A percentile compares a stretch with the other conserved stretches of the same genome.
These are phyloP conservation scores for Aromia moschata DNA, from an alignment of 2,888 invertebrate species.

Conservation along the genomic window DNA sequence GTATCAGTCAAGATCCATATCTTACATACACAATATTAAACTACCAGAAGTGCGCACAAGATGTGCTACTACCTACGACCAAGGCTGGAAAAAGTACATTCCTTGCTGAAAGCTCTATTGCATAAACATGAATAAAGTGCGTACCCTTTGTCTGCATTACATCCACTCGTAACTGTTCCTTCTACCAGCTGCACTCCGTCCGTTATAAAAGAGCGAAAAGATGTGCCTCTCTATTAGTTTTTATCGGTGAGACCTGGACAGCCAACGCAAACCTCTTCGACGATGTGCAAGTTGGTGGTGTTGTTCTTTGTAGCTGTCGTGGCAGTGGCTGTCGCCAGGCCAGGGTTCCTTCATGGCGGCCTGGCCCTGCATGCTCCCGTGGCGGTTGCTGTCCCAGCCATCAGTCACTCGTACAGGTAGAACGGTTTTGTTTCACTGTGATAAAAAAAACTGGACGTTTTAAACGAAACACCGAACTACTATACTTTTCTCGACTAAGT, in stretches of 20 bases:
- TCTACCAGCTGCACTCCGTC: background rate
- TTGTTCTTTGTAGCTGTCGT: constrained; percentile 70
- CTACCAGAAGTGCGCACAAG: no score
- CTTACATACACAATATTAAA: no score
- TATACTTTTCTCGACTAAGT: no score
- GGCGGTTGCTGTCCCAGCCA: constrained; percentile 30
- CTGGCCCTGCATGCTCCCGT: constrained; percentile 18
- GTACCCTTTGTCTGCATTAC: background rate
- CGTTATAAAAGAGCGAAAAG: background rate
- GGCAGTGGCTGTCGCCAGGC: constrained; percentile 66
- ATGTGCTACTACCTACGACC: no score
- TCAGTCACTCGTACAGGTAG: constrained; percentile 39
- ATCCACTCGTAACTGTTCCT: constrained; percentile 6
- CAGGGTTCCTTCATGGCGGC: constrained; percentile 25
- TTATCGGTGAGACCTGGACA: background rate
- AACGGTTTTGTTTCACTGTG: no score
- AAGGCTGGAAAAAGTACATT: constrained; percentile 12
- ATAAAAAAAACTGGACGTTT: no score
- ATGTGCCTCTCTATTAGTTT: background rate
- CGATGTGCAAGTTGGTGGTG: constrained; percentile 56
- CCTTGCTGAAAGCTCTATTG: constrained; percentile 15
- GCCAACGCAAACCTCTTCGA: constrained; percentile 19
- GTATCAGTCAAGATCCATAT: no score
- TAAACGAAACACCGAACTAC: no score
- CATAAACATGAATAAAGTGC: constrained; percentile 1